Conservation (phyloP, 2,888 invertebrate genomes). For the Andricus curvator region DNA sequence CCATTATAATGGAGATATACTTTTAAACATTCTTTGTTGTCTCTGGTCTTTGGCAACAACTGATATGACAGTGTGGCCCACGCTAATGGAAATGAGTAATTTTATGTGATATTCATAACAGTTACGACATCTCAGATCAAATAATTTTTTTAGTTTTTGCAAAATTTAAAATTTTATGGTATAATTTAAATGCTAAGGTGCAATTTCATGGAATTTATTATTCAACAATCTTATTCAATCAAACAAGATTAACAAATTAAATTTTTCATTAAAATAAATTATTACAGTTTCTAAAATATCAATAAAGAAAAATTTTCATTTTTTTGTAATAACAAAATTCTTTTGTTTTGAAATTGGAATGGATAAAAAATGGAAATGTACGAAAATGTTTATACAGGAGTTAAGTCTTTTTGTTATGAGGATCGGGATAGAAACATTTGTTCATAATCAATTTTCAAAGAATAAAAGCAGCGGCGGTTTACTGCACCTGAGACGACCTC, state of each 20-base stretch:
- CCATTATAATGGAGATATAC: background rate
- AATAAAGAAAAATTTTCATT: too few species aligned
- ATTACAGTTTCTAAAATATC: too few species aligned
- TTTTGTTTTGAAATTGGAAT: too few species aligned
- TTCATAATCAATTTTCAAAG: background rate
- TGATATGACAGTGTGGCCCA: too few species aligned
- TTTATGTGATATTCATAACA: background rate
- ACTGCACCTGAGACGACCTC: slow-evolving; percentile 18
- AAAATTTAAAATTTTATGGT: background rate
- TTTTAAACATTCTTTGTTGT: background rate
- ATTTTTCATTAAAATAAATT: too few species aligned
- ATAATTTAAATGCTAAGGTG: too few species aligned
- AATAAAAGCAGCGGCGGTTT: background rate
- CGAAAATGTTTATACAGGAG: too few species aligned
- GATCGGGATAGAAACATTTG: background rate
- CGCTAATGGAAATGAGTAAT: background rate
- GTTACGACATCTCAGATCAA: background rate
- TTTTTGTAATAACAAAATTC: too few species aligned
- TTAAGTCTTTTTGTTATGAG: background rate
- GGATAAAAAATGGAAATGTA: too few species aligned
- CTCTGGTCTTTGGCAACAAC: background rate
- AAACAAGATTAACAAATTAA: too few species aligned
- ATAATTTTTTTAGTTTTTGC: background rate
- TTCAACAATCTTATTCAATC: too few species aligned
- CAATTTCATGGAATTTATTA: too few species aligned